Conservation (phyloP, 2,797 vertebrate genomes). For the Morelia viridis region DNA sequence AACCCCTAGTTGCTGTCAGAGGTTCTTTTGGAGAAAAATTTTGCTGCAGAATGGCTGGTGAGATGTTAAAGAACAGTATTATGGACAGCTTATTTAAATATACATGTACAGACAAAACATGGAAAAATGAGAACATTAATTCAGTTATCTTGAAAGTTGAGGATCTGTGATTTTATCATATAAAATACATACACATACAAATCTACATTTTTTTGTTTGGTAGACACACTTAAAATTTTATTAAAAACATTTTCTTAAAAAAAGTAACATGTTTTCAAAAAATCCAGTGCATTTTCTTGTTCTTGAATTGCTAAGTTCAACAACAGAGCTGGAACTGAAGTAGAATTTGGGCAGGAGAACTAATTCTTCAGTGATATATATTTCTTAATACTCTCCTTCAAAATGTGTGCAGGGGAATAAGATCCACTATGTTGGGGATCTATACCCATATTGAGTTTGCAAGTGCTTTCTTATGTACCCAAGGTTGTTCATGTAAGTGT, state of each 20-base stretch:
- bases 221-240: not conserved
- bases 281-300: not conserved
- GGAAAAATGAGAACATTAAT: not conserved
- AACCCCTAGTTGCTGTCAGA: constrained; percentile 24
- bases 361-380: not conserved
- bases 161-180: not conserved
- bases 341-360: not conserved
- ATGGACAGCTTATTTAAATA: not conserved
- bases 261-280: not conserved
- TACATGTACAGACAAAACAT: not conserved
- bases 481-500: not conserved
- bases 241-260: not conserved
- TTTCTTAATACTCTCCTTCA: not conserved
- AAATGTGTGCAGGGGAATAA: not conserved
- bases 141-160: not conserved
- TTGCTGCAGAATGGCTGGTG: rapidly evolving
- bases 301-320: not conserved
- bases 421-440: not conserved
- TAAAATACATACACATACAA: not conserved
- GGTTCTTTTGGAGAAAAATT: not conserved
- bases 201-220: not conserved
- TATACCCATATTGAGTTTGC: not conserved
- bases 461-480: not conserved
- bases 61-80: constrained; percentile 7
- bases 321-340: not conserved